phyloP scores from a whole-genome alignment of 2,888 invertebrate genomes.

The Diachrysia chrysitis region DNA sequence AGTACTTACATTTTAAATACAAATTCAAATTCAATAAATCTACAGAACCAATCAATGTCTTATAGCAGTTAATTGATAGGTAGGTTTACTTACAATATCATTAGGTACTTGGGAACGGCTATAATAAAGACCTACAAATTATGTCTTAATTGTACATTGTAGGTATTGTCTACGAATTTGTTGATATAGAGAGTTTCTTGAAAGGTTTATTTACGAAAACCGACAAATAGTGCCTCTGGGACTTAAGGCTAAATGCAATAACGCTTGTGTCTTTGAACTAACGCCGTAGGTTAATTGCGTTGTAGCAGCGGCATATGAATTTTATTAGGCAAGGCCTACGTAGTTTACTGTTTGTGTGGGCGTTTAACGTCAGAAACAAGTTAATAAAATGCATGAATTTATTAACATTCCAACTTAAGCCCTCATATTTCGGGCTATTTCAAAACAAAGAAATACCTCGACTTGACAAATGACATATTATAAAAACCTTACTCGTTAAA shows the following conservation, averaged over 20 bases:
- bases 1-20: too few relatives aligned
- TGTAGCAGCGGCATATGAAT: not conserved
- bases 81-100: too few relatives aligned
- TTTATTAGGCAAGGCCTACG: not conserved
- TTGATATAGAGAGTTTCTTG: not conserved
- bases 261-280: not conserved
- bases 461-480: not conserved
- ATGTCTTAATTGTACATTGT: too few relatives aligned
- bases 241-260: not conserved
- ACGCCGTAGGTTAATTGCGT: not conserved
- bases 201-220: slow-evolving; percentile 8
- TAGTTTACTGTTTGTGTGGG: not conserved
- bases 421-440: not conserved
- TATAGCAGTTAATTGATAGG: too few relatives aligned
- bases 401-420: not conserved
- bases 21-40: too few relatives aligned
- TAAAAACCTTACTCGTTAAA: not conserved
- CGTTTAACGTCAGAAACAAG: not conserved
- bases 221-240: not conserved
- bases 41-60: too few relatives aligned
- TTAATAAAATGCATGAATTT: not conserved
- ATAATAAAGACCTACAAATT: too few relatives aligned
- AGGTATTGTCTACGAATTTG: not conserved
- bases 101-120: too few relatives aligned
- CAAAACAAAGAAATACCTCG: not conserved